phyloP scores from a whole-genome alignment of 1,140 invertebrate genomes.

The Drosophila tropicalis region DNA sequence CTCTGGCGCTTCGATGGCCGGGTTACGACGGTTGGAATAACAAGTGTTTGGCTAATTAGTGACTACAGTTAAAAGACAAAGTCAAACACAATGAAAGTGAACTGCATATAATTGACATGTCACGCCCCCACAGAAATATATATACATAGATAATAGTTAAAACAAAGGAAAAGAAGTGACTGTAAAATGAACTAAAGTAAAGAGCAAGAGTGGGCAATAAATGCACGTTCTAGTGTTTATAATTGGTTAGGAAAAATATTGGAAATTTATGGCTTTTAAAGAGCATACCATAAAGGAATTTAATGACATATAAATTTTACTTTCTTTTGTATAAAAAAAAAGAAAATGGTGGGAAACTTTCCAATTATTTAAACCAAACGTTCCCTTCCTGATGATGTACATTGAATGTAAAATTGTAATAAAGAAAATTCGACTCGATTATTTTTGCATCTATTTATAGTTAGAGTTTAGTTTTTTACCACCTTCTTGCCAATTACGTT shows the following conservation, averaged over 20 bases:
- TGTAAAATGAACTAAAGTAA: neutral
- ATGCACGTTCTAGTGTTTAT: constrained; percentile 36
- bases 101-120: constrained; percentile 68
- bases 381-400: no score
- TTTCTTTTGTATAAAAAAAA: no score
- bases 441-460: no score
- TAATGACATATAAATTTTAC: neutral
- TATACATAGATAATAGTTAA: neutral
- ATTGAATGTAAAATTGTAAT: no score
- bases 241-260: constrained; percentile 17
- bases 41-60: constrained; percentile 74
- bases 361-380: no score
- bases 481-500: neutral
- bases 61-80: constrained; percentile 34
- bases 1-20: neutral
- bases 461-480: no score
- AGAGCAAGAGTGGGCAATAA: neutral
- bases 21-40: constrained; percentile 28
- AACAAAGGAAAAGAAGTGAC: constrained; percentile 41
- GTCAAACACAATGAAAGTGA: constrained; percentile 42
- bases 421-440: no score
- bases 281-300: neutral
- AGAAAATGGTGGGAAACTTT: no score
- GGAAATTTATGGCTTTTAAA: constrained; percentile 3
- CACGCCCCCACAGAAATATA: constrained; percentile 46